Evolutionary conservation across 2,113 vertebrate genomes (phyloP).

Genomic region (Dicerorhinus sumatrensis): DNA sequence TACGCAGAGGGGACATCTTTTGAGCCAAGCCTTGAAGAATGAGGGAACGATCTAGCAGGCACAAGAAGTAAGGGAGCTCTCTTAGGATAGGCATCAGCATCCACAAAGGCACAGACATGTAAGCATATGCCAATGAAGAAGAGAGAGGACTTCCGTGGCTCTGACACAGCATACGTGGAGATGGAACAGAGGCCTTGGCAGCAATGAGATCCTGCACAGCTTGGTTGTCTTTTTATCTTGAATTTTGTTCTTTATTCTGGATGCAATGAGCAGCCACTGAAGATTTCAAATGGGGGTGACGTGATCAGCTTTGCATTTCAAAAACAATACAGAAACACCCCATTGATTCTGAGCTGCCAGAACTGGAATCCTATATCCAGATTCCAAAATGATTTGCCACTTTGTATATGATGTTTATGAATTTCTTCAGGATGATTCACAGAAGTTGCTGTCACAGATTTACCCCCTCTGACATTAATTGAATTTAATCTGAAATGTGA

Average conservation of each 20-base stretch:
- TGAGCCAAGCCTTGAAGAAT: neutral
- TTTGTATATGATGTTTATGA: neutral
- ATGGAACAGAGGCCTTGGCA: neutral
- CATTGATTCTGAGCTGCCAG: neutral
- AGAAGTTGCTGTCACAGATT: neutral
- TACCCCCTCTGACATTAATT: slow-evolving; percentile 12
- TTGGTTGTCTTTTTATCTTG: neutral
- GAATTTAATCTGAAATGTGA: neutral
- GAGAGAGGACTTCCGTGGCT: neutral
- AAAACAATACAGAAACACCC: neutral
- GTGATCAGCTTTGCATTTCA: neutral
- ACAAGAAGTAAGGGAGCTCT: neutral
- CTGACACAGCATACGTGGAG: neutral
- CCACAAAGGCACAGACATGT: neutral
- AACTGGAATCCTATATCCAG: neutral
- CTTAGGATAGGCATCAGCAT: neutral
- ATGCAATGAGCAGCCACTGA: neutral
- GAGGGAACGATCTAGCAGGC: neutral
- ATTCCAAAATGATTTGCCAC: slow-evolving; percentile 28
- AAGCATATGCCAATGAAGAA: neutral
- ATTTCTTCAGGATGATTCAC: slow-evolving; percentile 1
- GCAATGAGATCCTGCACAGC: neutral
- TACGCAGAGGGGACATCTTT: neutral
- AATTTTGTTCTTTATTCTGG: slow-evolving; percentile 25
- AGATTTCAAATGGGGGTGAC: neutral